Conservation (phyloP, 1,140 invertebrate genomes). For the Nomia melanderi region DNA sequence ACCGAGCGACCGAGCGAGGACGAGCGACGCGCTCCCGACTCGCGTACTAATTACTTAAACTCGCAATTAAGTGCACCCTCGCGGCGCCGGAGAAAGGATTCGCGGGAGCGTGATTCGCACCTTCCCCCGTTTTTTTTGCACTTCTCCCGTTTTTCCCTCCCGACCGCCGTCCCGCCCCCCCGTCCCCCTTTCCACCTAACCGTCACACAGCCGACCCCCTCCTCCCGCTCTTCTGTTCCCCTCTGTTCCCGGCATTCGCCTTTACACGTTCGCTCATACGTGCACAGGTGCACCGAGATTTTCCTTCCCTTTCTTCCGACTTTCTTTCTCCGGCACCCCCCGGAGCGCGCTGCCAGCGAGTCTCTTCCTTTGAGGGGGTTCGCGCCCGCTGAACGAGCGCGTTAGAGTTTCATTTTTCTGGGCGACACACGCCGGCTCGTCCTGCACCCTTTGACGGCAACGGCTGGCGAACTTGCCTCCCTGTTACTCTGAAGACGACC, state of each 20-base stretch:
- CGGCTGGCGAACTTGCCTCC: background rate
- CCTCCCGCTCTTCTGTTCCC: conserved; percentile 13
- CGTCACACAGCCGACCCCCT: too few relatives aligned
- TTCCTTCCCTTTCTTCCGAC: conserved; percentile 21
- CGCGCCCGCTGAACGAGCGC: background rate
- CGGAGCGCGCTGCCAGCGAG: too few relatives aligned
- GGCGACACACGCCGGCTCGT: background rate
- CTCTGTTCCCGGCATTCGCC: conserved; percentile 53
- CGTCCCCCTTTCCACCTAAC: background rate
- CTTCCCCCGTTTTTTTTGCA: conserved; percentile 61
- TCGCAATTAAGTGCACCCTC: conserved; percentile 69
- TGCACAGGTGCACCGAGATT: conserved; percentile 44
- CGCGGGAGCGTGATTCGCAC: conserved; percentile 74
- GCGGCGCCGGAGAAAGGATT: conserved; percentile 66
- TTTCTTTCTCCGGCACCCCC: conserved; percentile 9
- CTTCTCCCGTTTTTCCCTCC: conserved; percentile 38
- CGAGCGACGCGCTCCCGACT: conserved; percentile 57
- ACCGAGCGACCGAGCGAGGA: conserved; percentile 52
- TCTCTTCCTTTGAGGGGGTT: conserved; percentile 32
- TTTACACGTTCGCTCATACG: conserved; percentile 48
- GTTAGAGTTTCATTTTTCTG: conserved; percentile 43
- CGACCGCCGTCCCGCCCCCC: conserved; percentile 35
- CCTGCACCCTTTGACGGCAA: conserved; percentile 10
- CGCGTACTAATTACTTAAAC: conserved; percentile 72
- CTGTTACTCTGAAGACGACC: background rate